Conservation (phyloP, 2,113 vertebrate genomes). For the Cyanistes caeruleus region DNA sequence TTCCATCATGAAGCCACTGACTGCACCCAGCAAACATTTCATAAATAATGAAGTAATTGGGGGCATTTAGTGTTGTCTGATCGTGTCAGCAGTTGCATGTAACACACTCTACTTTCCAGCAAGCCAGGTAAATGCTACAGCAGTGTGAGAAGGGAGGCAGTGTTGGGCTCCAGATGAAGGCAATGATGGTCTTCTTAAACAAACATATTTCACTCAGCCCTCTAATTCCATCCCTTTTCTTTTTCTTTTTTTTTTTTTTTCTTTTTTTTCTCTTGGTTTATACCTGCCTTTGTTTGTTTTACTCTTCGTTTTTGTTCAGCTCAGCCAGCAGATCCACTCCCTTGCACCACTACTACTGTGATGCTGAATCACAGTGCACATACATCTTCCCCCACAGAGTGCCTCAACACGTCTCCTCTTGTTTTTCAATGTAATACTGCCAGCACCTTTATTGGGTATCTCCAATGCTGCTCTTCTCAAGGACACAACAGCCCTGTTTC, state of each 20-base stretch:
- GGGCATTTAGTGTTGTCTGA: constrained; percentile 26
- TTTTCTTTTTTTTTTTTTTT: not conserved
- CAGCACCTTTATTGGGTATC: not conserved
- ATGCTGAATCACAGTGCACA: not conserved
- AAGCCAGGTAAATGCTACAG: not conserved
- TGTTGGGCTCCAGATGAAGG: not conserved
- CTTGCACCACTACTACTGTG: not conserved
- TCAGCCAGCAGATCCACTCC: not conserved
- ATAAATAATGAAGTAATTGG: constrained; percentile 70
- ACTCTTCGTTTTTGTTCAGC: not conserved
- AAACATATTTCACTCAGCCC: not conserved
- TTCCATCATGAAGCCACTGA: constrained; percentile 60
- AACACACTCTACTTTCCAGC: not conserved
- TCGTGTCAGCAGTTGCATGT: constrained; percentile 50
- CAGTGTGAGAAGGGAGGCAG: not conserved
- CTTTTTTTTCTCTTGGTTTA: not conserved
- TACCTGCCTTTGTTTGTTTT: not conserved
- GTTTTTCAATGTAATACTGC: not conserved
- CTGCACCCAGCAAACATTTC: constrained; percentile 41
- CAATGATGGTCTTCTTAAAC: not conserved
- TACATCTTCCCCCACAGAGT: not conserved
- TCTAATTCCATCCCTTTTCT: not conserved
- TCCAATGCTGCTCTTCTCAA: not conserved
- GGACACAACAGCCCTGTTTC: not conserved
- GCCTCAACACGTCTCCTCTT: not conserved